A percentile compares a stretch with the other conserved stretches of the same genome.
Conservation (phyloP, 2,113 vertebrate species). For the Actenoides lindsayi region DNA sequence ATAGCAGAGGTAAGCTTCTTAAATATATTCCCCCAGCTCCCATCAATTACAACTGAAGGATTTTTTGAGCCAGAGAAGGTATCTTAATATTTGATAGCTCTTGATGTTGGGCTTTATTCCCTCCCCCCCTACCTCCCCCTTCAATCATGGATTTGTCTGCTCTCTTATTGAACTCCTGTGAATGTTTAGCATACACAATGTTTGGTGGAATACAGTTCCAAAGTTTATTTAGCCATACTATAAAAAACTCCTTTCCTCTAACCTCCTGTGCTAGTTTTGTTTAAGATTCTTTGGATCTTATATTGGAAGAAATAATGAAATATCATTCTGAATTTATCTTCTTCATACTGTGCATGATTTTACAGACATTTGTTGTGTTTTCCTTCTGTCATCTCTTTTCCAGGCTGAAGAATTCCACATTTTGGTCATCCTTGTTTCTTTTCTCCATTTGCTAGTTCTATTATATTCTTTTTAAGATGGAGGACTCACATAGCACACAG, state of each 20-base stretch:
- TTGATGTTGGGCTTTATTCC: neutral
- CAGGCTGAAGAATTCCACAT: neutral
- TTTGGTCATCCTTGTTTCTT: neutral
- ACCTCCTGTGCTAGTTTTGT: neutral
- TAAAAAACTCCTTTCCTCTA: neutral
- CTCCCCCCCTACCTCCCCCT: neutral
- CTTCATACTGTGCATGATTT: neutral
- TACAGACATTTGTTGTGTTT: neutral
- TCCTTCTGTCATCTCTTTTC: neutral
- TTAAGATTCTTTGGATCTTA: neutral
- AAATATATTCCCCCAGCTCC: neutral
- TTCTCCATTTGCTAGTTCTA: neutral
- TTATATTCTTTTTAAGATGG: neutral
- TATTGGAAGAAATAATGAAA: neutral
- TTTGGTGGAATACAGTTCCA: neutral
- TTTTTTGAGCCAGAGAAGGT: neutral
- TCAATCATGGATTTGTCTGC: neutral
- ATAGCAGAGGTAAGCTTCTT: neutral
- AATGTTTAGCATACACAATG: neutral
- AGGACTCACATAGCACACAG: neutral
- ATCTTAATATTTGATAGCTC: conserved; percentile 13
- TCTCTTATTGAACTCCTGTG: neutral
- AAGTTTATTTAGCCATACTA: neutral
- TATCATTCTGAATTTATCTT: neutral
- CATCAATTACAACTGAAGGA: neutral